phyloP scores from a whole-genome alignment of 2,888 invertebrate species.

The Dorcus hopei region DNA sequence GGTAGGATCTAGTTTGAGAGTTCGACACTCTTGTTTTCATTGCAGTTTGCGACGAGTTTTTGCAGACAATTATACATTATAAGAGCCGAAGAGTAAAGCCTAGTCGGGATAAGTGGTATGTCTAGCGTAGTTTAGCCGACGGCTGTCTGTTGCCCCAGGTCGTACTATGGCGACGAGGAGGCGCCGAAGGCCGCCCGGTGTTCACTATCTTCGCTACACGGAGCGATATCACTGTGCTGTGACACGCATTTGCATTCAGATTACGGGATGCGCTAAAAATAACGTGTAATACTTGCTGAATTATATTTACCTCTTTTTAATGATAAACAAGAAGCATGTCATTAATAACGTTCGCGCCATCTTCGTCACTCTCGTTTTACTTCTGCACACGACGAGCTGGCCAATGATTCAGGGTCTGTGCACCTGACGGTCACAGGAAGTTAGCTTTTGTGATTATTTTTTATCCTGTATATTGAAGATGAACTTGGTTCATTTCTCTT shows the following conservation, averaged over 20 bases:
- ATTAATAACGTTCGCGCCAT: conserved; percentile 7
- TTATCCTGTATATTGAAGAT: neutral
- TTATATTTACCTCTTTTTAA: conserved; percentile 10
- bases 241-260: conserved; percentile 29
- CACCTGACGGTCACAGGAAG: neutral
- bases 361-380: neutral
- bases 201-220: conserved; percentile 20
- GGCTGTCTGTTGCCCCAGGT: conserved; percentile 12
- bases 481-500: too few relatives aligned
- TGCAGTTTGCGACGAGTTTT: conserved; percentile 10
- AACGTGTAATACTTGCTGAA: conserved; percentile 9
- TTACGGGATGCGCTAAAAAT: conserved; percentile 22
- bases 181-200: conserved; percentile 32
- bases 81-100: conserved; percentile 11
- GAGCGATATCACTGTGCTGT: conserved; percentile 17
- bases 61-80: conserved; percentile 21
- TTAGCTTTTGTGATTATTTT: neutral
- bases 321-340: conserved; percentile 10
- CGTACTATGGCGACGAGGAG: conserved; percentile 27
- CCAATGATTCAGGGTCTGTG: neutral
- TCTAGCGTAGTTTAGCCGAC: conserved; percentile 6
- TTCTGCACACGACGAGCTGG: too few relatives aligned
- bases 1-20: too few relatives aligned
- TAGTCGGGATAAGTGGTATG: conserved; percentile 11
- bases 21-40: too few relatives aligned